Evolutionary conservation across 2,113 vertebrate species (phyloP), one percentile per base, ranked within the genome.

Genomic region (Nothobranchius furzeri): DNA sequence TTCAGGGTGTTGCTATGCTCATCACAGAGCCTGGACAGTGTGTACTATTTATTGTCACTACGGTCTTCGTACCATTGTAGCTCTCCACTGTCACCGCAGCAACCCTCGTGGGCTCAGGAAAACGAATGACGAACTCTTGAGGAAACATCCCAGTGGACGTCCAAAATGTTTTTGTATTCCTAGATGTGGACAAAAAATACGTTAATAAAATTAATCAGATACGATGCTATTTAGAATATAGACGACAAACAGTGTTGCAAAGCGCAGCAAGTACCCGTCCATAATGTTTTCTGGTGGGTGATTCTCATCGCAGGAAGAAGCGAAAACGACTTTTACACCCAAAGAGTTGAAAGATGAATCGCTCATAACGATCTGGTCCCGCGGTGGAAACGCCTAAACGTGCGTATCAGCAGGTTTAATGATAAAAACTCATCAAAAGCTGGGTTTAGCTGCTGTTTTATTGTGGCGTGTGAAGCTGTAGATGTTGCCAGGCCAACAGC

Each of bases 71-170:
- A 99, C 97, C 94, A 78, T 94, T 93, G 20, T 93, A 96, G 86
- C 94, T 95, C 60, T 96, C 94, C 71, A 99, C 83, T 51, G 90
- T 68, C 37, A 98, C 86, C 5, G 87, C 89, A 66, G 86, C 90
- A 50, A 98, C 81, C 43, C 79, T 93, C 7, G 94, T 89, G 2
- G 92, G 64, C 56, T 92, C 88, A 59, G 92, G 88, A 77, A 98
- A 95, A 60, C 89, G 91, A 65, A 99, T 86, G 73, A 97, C 93
- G 72, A 99, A 85, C 76, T 98, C 96, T 68, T 99, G 97, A 0
- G 96, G 96, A 90, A 96, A 98, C 95, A 97, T 95, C 45, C 97
- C 97, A 2, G 96, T 98, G 12, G 96, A 96, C 7, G 94, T 92
- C 97, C 97, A 99, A 78, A 98, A 99, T 0, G 95, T 96, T 69